A percentile compares a stretch with the other conserved stretches of the same genome.
These are phyloP conservation scores for Aleiodes alternator DNA, from an alignment of 2,888 invertebrate species.

Conservation along the genomic window DNA sequence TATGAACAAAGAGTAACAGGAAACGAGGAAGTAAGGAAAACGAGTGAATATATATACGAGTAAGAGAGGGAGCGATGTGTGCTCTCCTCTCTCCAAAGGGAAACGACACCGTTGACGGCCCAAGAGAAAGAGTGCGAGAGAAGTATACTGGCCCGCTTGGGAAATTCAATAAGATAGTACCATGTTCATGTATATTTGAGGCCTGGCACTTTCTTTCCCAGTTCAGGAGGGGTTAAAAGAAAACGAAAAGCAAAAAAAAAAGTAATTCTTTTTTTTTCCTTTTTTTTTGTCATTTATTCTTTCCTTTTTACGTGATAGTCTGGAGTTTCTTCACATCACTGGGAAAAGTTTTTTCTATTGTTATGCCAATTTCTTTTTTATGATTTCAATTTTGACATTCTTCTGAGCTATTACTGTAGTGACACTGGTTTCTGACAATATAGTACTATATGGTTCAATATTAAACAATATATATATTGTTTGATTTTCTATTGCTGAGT, in stretches of 20 bases:
- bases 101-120: conserved; percentile 60
- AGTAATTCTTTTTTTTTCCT: conserved; percentile 44
- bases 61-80: conserved; percentile 39
- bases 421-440: no score
- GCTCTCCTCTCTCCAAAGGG: conserved; percentile 47
- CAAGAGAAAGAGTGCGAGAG: conserved; percentile 10
- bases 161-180: conserved; percentile 70
- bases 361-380: no score
- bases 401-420: no score
- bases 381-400: no score
- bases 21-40: conserved; percentile 26
- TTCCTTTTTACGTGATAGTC: conserved; percentile 29
- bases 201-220: conserved; percentile 39
- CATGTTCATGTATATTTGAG: conserved; percentile 70
- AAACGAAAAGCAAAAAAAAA: conserved; percentile 35
- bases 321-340: background rate
- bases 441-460: no score
- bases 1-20: conserved; percentile 24
- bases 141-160: conserved; percentile 65
- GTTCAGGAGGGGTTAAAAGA: conserved; percentile 1
- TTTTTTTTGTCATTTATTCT: conserved; percentile 40
- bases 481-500: no score
- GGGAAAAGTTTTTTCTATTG: no score
- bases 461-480: no score
- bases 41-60: background rate